Evolutionary conservation across 2,797 vertebrate genomes (phyloP).

Genomic region (Yasuhikotakia modesta): DNA sequence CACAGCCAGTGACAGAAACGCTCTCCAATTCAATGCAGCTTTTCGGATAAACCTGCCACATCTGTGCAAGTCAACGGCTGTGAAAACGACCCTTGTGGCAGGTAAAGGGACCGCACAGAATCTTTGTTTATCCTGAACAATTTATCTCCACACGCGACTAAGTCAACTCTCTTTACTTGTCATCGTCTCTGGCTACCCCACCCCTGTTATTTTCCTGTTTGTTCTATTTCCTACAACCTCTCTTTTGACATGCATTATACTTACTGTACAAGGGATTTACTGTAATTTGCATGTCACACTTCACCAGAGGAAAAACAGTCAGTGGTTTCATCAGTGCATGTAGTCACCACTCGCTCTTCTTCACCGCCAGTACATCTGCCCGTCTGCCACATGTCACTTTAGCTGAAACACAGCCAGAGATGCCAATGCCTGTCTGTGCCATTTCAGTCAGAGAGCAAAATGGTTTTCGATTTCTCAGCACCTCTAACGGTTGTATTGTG

Average conservation of each 20-base stretch:
- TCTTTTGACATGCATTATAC: slow-evolving; percentile 69
- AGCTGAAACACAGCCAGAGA: slow-evolving; percentile 58
- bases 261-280: slow-evolving; percentile 70
- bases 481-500: slow-evolving; percentile 51
- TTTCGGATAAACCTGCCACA: slow-evolving; percentile 45
- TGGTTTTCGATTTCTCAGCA: slow-evolving; percentile 62
- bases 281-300: slow-evolving; percentile 74
- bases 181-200: neutral
- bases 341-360: slow-evolving; percentile 58
- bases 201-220: neutral
- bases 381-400: slow-evolving; percentile 52
- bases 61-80: slow-evolving; percentile 8
- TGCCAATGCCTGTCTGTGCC: slow-evolving; percentile 50
- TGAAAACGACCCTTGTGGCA: slow-evolving; percentile 27
- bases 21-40: neutral
- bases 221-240: neutral
- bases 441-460: slow-evolving; percentile 67
- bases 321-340: slow-evolving; percentile 68
- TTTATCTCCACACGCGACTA: slow-evolving; percentile 45
- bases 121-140: slow-evolving; percentile 67
- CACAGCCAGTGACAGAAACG: slow-evolving; percentile 36
- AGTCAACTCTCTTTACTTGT: slow-evolving; percentile 39
- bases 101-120: slow-evolving; percentile 64
- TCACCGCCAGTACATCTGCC: slow-evolving; percentile 50
- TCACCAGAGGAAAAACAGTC: slow-evolving; percentile 63